Evolutionary conservation across 2,113 vertebrate species (phyloP), one percentile per base, ranked within the genome.

Genomic region (Ondatra zibethicus): DNA sequence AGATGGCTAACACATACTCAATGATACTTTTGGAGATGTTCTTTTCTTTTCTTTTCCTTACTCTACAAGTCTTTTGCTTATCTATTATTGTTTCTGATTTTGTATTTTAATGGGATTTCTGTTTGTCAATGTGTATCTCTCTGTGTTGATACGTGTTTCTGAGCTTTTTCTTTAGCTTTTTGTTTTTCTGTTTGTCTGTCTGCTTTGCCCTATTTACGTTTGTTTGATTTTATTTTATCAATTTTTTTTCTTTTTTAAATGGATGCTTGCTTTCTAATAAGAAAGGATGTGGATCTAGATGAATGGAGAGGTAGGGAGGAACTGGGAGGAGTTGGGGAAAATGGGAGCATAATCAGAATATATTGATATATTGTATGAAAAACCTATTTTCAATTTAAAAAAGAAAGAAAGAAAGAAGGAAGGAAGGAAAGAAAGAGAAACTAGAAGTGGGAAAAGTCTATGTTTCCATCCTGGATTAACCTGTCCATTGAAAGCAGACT

Each of bases 401-500:
- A 70, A 68, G 13, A 68, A 36, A 68, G 13, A 33, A 47, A 47
- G 70, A 76, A 16, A 50, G 75, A n/a, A 50, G 50, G 33, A 66
- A 66, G 29, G 9, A 65, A 65, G 29, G 10, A 47, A 47, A 47
- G 70, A 76, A 16, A 50, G 75, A n/a, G 6, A 78, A 80, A 55
- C n/a, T 36, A 55, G 19, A 55, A 80, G 33, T 55, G 39, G 25
- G 23, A 31, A 21, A 81, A 78, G 93, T 3, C 76, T 42, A 50
- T 89, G 61, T 89, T 87, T 42, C 39, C 21, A 65, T 50, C 63
- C 36, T 58, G n/a, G 89, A 63, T 90, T n/a, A 84, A 10, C 11
- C 58, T 36, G 23, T 50, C 25, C 45, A 36, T 36, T 66, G 65
- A 96, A 94, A 94, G 7, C 45, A 88, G 89, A 88, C 36, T 93